Evolutionary conservation across 2,888 invertebrate species (phyloP).

Genomic region (Protophormia terraenovae): DNA sequence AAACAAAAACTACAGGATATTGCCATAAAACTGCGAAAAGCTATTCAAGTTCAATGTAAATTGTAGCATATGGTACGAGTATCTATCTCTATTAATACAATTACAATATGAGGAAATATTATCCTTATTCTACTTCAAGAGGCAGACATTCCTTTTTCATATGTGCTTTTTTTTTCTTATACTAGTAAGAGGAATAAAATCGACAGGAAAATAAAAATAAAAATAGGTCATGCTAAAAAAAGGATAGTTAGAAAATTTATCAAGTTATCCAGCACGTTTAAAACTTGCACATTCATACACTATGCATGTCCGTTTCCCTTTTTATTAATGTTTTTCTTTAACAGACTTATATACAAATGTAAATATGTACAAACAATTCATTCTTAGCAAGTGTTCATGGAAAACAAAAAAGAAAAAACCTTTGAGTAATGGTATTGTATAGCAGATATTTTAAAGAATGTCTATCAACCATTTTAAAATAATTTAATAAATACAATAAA

Average conservation of each 20-base stretch:
- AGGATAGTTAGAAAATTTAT: neutral
- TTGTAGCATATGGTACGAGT: slow-evolving; percentile 27
- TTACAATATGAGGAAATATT: neutral
- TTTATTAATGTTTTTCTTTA: neutral
- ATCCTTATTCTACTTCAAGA: neutral
- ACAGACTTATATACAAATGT: neutral
- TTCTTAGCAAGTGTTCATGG: neutral
- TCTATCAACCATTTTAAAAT: neutral
- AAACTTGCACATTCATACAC: neutral
- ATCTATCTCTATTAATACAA: neutral
- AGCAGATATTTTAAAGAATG: neutral
- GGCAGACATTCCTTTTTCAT: neutral
- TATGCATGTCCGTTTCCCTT: neutral
- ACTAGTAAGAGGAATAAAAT: neutral
- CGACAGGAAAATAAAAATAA: neutral
- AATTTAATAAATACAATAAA: neutral
- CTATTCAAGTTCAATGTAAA: slow-evolving; percentile 54
- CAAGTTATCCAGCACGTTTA: neutral
- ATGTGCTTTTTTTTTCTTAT: neutral
- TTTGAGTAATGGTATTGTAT: neutral
- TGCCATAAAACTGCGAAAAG: neutral
- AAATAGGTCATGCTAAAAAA: slow-evolving; percentile 22
- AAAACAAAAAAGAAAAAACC: neutral
- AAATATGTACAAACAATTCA: neutral
- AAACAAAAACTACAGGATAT: neutral